Conservation (phyloP, 1,140 invertebrate genomes). For the Procambarus virginalis region DNA sequence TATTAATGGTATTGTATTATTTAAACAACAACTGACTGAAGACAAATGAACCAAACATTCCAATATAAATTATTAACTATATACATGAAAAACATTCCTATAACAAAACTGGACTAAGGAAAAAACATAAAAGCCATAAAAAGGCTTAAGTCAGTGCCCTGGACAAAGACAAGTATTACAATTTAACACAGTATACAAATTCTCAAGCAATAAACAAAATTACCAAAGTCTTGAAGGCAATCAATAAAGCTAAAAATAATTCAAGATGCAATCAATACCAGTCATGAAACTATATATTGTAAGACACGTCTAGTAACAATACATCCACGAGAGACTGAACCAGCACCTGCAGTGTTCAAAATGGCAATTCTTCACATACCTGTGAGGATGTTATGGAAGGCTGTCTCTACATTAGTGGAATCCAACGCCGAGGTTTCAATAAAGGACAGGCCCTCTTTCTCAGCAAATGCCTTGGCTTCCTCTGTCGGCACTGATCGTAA, state of each 20-base stretch:
- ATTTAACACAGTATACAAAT: not conserved
- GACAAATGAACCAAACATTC: too few relatives aligned
- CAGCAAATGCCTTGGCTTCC: conserved; percentile 97
- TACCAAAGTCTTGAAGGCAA: not conserved
- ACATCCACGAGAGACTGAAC: not conserved
- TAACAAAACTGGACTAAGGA: not conserved
- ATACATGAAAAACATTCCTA: not conserved
- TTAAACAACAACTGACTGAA: too few relatives aligned
- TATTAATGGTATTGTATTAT: too few relatives aligned
- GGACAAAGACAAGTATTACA: not conserved
- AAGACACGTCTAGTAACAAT: not conserved
- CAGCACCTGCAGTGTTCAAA: not conserved
- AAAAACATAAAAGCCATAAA: not conserved
- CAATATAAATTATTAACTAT: too few relatives aligned
- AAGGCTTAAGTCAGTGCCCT: not conserved
- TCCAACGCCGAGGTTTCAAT: conserved; percentile 99
- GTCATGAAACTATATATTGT: not conserved
- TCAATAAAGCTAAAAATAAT: not conserved
- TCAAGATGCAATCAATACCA: not conserved
- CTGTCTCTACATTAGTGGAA: conserved; percentile 99
- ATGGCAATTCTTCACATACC: conserved; percentile 78
- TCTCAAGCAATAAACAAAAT: not conserved
- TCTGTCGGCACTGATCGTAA: conserved; percentile 98
- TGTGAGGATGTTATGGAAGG: conserved; percentile 99
- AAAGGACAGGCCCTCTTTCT: conserved; percentile 97